A percentile compares a stretch with the other conserved stretches of the same genome.
Conservation (phyloP, 2,888 invertebrate genomes). For the Orthosia cruda region DNA sequence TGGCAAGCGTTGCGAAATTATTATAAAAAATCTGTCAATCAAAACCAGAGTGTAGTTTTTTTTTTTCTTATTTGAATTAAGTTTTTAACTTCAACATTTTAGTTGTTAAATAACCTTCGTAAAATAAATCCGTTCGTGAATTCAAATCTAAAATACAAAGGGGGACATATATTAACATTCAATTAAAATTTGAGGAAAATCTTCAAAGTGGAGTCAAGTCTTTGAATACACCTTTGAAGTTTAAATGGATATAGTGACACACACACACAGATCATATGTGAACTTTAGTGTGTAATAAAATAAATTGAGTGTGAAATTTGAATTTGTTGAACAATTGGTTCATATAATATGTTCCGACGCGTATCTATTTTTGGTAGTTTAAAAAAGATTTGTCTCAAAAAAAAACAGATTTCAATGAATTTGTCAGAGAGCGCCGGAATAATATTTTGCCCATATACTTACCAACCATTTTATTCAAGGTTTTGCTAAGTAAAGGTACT, state of each 20-base stretch:
- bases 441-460: not conserved
- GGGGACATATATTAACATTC: constrained; percentile 27
- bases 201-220: constrained; percentile 52
- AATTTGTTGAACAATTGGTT: constrained; percentile 6
- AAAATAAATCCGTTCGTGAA: not conserved
- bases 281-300: constrained; percentile 41
- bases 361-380: not conserved
- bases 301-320: constrained; percentile 31
- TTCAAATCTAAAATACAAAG: constrained; percentile 18
- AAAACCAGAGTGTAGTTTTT: not conserved
- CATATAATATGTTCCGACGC: not conserved
- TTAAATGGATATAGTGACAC: constrained; percentile 34
- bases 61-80: not conserved
- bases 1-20: not conserved
- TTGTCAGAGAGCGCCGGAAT: not conserved
- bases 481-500: no score
- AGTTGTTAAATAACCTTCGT: constrained; percentile 1
- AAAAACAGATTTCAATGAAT: not conserved
- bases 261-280: constrained; percentile 25
- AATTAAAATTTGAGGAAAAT: constrained; percentile 50
- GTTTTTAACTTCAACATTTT: not conserved
- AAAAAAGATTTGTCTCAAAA: no score
- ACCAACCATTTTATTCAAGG: no score
- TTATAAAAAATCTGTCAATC: not conserved
- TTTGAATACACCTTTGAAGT: constrained; percentile 62